Conservation (phyloP, 2,888 invertebrate genomes). For the Drosophila sordidula region DNA sequence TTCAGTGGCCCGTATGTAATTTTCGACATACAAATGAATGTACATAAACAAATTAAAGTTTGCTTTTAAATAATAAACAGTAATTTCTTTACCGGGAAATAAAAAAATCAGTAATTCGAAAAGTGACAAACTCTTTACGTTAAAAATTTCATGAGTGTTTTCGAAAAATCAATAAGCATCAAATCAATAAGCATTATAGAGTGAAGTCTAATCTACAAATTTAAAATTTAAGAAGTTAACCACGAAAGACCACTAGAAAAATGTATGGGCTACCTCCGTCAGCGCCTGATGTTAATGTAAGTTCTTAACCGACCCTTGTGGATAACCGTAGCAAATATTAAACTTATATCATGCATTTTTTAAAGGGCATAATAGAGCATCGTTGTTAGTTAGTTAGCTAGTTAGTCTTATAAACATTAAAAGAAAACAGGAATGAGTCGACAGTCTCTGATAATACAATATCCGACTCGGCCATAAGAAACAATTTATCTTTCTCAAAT, state of each 20-base stretch:
- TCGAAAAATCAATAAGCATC: slow-evolving; percentile 46
- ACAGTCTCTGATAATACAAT: too few species aligned
- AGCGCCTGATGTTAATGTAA: slow-evolving; percentile 64
- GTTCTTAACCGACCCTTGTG: slow-evolving; percentile 37
- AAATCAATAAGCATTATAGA: slow-evolving; percentile 39
- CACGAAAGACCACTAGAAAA: slow-evolving; percentile 31
- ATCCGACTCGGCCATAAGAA: too few species aligned
- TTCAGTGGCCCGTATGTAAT: slow-evolving; percentile 14
- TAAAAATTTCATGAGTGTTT: slow-evolving; percentile 28
- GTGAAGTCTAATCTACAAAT: slow-evolving; percentile 17
- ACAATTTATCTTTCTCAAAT: too few species aligned
- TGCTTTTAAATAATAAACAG: slow-evolving; percentile 27
- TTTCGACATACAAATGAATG: slow-evolving; percentile 11
- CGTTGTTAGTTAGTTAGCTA: too few species aligned
- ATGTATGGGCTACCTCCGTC: slow-evolving; percentile 66
- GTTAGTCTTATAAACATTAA: too few species aligned
- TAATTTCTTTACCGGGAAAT: neutral
- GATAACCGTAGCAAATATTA: neutral
- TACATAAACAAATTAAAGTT: slow-evolving; percentile 35
- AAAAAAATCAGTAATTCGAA: slow-evolving; percentile 35
- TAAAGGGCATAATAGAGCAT: neutral
- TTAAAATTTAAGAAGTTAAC: slow-evolving; percentile 18
- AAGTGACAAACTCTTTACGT: slow-evolving; percentile 50
- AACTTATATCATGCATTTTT: too few species aligned
- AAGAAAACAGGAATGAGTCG: too few species aligned